Evolutionary conservation across 2,888 invertebrate species (phyloP), one percentile per base, ranked within the genome.

Genomic region (Eilema griseolum): DNA sequence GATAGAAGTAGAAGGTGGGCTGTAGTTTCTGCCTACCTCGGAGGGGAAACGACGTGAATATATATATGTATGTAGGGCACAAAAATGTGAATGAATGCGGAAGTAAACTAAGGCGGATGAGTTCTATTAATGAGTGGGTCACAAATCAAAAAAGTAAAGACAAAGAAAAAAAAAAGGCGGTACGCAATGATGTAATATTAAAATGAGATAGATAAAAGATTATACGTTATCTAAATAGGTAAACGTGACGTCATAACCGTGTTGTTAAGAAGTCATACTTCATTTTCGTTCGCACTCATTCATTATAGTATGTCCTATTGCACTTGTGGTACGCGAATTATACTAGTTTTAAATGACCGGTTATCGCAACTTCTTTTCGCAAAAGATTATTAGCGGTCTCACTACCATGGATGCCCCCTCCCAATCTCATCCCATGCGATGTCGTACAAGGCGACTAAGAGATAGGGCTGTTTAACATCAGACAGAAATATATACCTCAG

Each of bases 161-260:
- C 52, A 52, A 52, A 52, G n/a, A 52, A 8, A 20, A n/a, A n/a
- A 52, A 20, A 46, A 46, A n/a, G 52, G 52, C 10, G 52, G n/a
- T 52, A 52, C 52, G 52, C 52, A 52, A 52, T 52, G 8, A 52
- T 46, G 7, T 52, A 20, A 10, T 52, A 52, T 52, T 52, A n/a
- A 52, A 52, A 52, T 52, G 52, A 52, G 52, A 20, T 52, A 52
- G 52, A 52, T 52, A 52, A 41, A 41, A 7, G 11, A 37, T 41
- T 41, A 52, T 52, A n/a, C n/a, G n/a, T 52, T 52, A 52, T 52
- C 52, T 52, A 52, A 52, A n/a, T 52, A 52, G 41, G 41, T 20
- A 20, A 52, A 2, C 2, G 20, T n/a, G 52, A 52, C 52, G 52
- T 10, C 52, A 52, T 20, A 52, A 10, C 20, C 10, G 10, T 10